Percentiles rank a stretch among this genome's conserved stretches.
phyloP scores from a whole-genome alignment of 2,113 vertebrate species.

The Leptobrachium ailaonicum region DNA sequence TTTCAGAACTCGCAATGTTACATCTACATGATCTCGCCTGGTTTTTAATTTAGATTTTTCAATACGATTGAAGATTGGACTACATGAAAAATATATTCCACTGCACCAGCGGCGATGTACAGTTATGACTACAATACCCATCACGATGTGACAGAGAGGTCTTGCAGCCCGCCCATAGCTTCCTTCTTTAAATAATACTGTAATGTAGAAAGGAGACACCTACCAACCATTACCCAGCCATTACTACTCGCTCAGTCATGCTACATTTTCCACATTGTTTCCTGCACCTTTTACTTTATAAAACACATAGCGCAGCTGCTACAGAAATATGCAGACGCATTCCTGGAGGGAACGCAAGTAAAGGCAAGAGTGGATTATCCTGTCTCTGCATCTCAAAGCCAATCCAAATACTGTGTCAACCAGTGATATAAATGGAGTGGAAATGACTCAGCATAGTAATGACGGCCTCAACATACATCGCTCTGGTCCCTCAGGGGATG shows the following conservation, averaged over 20 bases:
- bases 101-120: too few relatives aligned
- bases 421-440: neutral
- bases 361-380: neutral
- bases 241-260: neutral
- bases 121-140: too few relatives aligned
- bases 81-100: too few relatives aligned
- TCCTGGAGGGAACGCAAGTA: neutral
- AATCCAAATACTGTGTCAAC: neutral
- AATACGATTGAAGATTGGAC: too few relatives aligned
- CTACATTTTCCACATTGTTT: neutral
- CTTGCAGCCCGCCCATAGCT: too few relatives aligned
- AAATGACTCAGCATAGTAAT: neutral
- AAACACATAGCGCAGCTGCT: neutral
- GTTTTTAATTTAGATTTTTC: too few relatives aligned
- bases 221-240: neutral
- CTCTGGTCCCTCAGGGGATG: neutral
- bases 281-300: neutral
- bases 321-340: neutral
- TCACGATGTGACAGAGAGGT: too few relatives aligned
- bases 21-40: too few relatives aligned
- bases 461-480: neutral
- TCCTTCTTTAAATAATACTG: too few relatives aligned
- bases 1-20: too few relatives aligned
- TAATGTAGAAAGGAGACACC: neutral
- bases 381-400: neutral